Percentiles rank a stretch among this genome's conserved stretches.
Conservation (phyloP, 2,888 invertebrate genomes). For the Drosophila pseudotalamancana region DNA sequence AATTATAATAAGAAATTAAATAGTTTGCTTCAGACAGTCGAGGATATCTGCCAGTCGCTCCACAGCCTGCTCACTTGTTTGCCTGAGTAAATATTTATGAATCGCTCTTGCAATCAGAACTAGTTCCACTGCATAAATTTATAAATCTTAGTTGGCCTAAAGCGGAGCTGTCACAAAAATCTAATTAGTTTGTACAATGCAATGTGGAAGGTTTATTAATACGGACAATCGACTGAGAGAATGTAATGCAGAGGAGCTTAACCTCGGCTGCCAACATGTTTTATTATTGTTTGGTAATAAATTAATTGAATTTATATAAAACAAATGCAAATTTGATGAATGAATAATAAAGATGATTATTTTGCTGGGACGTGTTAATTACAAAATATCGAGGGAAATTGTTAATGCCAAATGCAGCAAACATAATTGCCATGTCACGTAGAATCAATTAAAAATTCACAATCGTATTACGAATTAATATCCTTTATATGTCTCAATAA, state of each 20-base stretch:
- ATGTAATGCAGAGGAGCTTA: slow-evolving; percentile 7
- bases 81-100: too few species aligned
- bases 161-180: neutral
- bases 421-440: slow-evolving; percentile 43
- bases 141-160: too few species aligned
- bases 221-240: neutral
- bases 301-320: slow-evolving; percentile 32
- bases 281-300: slow-evolving; percentile 7
- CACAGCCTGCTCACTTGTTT: too few species aligned
- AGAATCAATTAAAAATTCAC: slow-evolving; percentile 51
- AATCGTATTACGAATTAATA: slow-evolving; percentile 27
- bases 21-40: too few species aligned
- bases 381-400: slow-evolving; percentile 18
- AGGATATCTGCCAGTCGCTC: too few species aligned
- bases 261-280: neutral
- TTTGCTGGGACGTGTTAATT: slow-evolving; percentile 30
- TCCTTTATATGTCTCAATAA: neutral
- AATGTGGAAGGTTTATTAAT: neutral
- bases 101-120: too few species aligned
- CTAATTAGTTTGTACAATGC: neutral
- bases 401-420: slow-evolving; percentile 38
- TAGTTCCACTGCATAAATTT: too few species aligned
- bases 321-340: slow-evolving; percentile 36
- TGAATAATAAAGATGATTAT: slow-evolving; percentile 44
- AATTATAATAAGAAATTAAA: too few species aligned